Base-by-base conservation (phyloP, 2,888 invertebrate species). In the Lordiphosa andalusiaca region DNA sequence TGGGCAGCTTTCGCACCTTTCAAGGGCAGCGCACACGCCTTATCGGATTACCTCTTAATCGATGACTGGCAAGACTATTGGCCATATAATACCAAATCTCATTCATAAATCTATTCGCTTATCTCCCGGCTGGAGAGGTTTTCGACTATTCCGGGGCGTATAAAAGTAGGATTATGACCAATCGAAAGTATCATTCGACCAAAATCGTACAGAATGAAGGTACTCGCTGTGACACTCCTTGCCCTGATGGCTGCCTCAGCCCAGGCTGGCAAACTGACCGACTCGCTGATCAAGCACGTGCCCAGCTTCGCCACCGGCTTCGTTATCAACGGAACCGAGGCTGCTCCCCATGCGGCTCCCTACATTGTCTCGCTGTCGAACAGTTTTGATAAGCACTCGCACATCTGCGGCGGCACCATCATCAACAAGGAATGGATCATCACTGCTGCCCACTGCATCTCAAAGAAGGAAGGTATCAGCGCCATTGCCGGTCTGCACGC, bases 391-490 rank as follows among this genome's bases (percentile, higher is more conserved):
- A 77, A 66, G 4, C 84, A 84, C 48, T 23, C 86, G 1, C 91
- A 91, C 71, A 71, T 82, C 16, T 91, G 91, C 49, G 91, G 90
- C 12, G 91, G 90, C 9, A 88, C 90, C 41, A 87, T 91, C 69
- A 69, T 91, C 51, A 56, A 25, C 62, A 75, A 87, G 33, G 67
- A 83, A 0, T 89, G 88, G 87, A 62, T 91, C 13, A 4, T 91
- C 3, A 91, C 91, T 2, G 89, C 89, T 10, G 89, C 81, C 3
- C 89, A 89, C 41, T 89, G 89, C 67, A 75, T 89, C 42, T 50
- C 65, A 7, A 40, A 77, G 0, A 86, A 86, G 0, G 83, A 74
- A 6, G 73, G 86, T 10, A 87, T 90, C 61, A 71, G 73, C 33
- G 35, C 72, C 10, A 88, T 90, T 49, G 91, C 89, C 39, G 91